Percentiles rank a stretch among this genome's conserved stretches.
Conservation (phyloP, 1,140 invertebrate species). For the Drosophila murphyi region DNA sequence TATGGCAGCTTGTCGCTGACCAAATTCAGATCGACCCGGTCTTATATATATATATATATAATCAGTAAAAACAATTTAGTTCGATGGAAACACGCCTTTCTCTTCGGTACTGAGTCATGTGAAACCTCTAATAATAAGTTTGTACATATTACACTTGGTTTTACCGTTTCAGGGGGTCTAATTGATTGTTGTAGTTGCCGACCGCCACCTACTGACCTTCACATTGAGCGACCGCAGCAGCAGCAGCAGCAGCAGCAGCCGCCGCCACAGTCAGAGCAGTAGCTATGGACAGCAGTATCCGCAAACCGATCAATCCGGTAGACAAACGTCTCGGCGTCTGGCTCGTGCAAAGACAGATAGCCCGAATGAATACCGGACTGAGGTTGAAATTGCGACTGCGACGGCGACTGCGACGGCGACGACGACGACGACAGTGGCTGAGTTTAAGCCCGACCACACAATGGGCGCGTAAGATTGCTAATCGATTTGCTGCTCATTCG, state of each 20-base stretch:
- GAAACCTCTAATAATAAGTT: conserved; percentile 48
- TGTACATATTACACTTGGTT: conserved; percentile 57
- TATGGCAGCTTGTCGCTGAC: conserved; percentile 1
- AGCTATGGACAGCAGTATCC: conserved; percentile 56
- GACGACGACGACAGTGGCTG: not conserved
- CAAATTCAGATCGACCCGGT: conserved; percentile 18
- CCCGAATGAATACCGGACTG: conserved; percentile 14
- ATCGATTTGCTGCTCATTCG: conserved; percentile 82
- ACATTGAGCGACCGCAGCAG: conserved; percentile 65
- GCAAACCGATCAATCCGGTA: conserved; percentile 63
- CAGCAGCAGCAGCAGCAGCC: conserved; percentile 24
- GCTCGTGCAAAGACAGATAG: conserved; percentile 49
- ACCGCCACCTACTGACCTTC: conserved; percentile 81
- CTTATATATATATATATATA: conserved; percentile 5
- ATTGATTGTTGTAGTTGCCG: conserved; percentile 76
- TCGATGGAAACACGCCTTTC: conserved; percentile 29
- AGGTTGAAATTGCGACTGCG: not conserved
- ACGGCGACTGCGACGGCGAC: not conserved
- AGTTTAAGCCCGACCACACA: conserved; percentile 69
- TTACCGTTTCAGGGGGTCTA: conserved; percentile 76
- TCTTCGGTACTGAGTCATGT: conserved; percentile 45
- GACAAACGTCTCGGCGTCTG: conserved; percentile 73
- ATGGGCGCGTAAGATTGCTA: conserved; percentile 82
- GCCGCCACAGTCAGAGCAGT: conserved; percentile 21
- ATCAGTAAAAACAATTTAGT: conserved; percentile 18